Base-by-base conservation (phyloP, 1,140 invertebrate species). In the Sarcophaga bullata region DNA sequence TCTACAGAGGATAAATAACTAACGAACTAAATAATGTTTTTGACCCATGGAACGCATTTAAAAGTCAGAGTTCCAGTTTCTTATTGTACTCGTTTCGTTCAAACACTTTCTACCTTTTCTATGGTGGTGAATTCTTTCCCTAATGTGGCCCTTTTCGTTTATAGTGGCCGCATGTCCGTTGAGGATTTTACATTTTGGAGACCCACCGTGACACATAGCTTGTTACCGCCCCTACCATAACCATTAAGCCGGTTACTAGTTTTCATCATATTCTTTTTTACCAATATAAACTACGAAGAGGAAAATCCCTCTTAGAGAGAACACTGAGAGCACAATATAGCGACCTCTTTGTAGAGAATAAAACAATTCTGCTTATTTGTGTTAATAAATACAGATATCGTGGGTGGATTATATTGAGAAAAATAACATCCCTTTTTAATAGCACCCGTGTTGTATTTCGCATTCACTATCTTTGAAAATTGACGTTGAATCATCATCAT, bases 31-130 rank as follows among this genome's bases (percentile, higher is more conserved):
- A 1, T 37, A 37, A 25, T 46, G 46, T 15, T n/a, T n/a, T 15
- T 76, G 73, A 48, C 46, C 48, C 46, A 47, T n/a, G 73, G 46
- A n/a, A 76, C 47, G n/a, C 19, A 76, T 48, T 48, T 47, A n/a
- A 68, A 58, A 58, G 54, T 58, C 62, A 68, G 17, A 68, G 62
- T 68, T 68, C 80, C 54, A 37, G 8, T 80, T 80, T 58, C n/a
- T 37, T 3, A 49, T 78, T 17, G 25, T 37, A 37, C 1, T 37
- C 1, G 25, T 37, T 37, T 37, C n/a, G 25, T 37, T 4, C n/a
- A n/a, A 37, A 37, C 25, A 37, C n/a, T 37, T 37, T 37, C 25
- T 47, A 7, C n/a, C n/a, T n/a, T 4, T 7, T 68, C 19, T 68
- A 19, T 10, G 62, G 62, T 68, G 62, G 17, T 19, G n/a, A 19